These are phyloP conservation scores for Malacoctenus gilli DNA, from an alignment of 2,797 vertebrate species.

Conservation along the genomic window DNA sequence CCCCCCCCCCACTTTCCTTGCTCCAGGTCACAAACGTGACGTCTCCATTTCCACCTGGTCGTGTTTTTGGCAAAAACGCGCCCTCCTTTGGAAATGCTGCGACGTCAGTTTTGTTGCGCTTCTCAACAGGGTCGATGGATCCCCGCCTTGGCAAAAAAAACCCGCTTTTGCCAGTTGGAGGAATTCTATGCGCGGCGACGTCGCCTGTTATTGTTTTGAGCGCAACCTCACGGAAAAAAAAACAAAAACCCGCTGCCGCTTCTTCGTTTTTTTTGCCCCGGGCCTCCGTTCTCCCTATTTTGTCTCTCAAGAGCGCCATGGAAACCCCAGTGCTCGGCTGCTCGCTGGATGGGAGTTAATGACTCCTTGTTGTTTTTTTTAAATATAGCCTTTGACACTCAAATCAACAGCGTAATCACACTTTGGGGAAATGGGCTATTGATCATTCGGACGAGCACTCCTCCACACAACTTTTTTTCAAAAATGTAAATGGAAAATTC, in stretches of 20 bases:
- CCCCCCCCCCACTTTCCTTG: conserved; percentile 40
- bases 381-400: conserved; percentile 51
- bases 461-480: conserved; percentile 32
- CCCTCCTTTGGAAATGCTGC: conserved; percentile 33
- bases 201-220: conserved; percentile 69
- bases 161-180: conserved; percentile 55
- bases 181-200: conserved; percentile 69
- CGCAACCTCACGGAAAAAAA: conserved; percentile 64
- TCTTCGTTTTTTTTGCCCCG: conserved; percentile 59
- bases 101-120: conserved; percentile 48
- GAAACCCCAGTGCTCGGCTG: conserved; percentile 50
- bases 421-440: conserved; percentile 55
- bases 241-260: too few species aligned
- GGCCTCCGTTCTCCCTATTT: conserved; percentile 49
- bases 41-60: conserved; percentile 39
- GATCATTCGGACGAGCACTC: conserved; percentile 52
- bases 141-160: conserved; percentile 57
- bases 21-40: conserved; percentile 58
- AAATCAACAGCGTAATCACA: conserved; percentile 55
- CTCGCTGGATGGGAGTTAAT: conserved; percentile 55
- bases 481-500: conserved; percentile 43
- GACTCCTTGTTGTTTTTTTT: conserved; percentile 65
- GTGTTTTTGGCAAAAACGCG: conserved; percentile 38
- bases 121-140: conserved; percentile 66
- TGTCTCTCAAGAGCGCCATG: conserved; percentile 34